phyloP scores from a whole-genome alignment of 1,140 invertebrate genomes.

The Leptinotarsa defecta region DNA sequence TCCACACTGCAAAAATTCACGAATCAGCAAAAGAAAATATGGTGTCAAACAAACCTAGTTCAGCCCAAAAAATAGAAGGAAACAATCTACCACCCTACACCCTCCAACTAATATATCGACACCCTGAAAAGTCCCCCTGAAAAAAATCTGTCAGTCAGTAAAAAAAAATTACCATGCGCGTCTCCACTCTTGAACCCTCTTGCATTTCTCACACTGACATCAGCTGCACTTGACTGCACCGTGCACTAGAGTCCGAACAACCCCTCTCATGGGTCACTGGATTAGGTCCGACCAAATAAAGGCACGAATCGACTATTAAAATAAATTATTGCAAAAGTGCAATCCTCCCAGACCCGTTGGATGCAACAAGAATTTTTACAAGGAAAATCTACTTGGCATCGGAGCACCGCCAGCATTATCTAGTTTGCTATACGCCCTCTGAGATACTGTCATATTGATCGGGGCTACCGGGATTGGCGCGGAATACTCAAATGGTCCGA shows the following conservation, averaged over 20 bases:
- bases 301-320: too few relatives aligned
- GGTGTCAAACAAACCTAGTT: too few relatives aligned
- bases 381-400: neutral
- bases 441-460: constrained; percentile 30
- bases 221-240: constrained; percentile 18
- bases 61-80: too few relatives aligned
- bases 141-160: neutral
- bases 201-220: constrained; percentile 1
- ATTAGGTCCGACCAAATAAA: neutral
- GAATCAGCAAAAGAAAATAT: too few relatives aligned
- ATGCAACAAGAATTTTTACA: too few relatives aligned
- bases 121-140: too few relatives aligned
- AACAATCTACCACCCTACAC: too few relatives aligned
- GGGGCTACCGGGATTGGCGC: constrained; percentile 26
- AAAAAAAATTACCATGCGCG: constrained; percentile 12
- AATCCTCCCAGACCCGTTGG: too few relatives aligned
- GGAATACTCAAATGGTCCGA: constrained; percentile 31
- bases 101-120: too few relatives aligned
- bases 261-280: constrained; percentile 6
- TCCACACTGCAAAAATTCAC: too few relatives aligned
- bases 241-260: constrained; percentile 11
- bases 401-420: neutral
- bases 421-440: constrained; percentile 26
- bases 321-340: too few relatives aligned
- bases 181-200: constrained; percentile 3